Conservation (phyloP, 2,888 invertebrate species). For the Bedellia somnulentella region DNA sequence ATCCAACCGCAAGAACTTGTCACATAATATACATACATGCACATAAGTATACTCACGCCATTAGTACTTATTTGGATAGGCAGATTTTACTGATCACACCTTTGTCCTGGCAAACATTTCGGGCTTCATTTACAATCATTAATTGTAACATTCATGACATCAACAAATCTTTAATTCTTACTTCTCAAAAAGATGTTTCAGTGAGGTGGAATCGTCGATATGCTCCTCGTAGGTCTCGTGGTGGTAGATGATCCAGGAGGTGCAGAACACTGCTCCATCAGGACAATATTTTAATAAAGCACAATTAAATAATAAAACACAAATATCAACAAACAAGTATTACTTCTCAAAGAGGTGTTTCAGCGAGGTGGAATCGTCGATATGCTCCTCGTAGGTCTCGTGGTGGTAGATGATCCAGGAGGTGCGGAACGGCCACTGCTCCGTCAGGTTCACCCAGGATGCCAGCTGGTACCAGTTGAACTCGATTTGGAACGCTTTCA, state of each 20-base stretch:
- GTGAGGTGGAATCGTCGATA: constrained; percentile 81
- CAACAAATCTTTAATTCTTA: too few species aligned
- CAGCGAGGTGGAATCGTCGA: constrained; percentile 84
- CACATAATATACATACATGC: too few species aligned
- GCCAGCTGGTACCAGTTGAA: constrained; percentile 99
- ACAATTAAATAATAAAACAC: too few species aligned
- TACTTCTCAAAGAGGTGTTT: constrained; percentile 94
- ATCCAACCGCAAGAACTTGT: too few species aligned
- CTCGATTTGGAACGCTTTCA: constrained; percentile 98
- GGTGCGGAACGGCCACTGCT: constrained; percentile 97
- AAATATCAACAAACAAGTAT: neutral
- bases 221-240: constrained; percentile 88
- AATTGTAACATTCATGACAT: too few species aligned
- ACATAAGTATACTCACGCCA: too few species aligned
- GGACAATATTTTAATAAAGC: too few species aligned
- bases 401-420: constrained; percentile 97
- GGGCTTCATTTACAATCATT: too few species aligned
- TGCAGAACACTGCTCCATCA: constrained; percentile 97
- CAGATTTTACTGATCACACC: too few species aligned
- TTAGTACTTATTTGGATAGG: too few species aligned
- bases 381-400: constrained; percentile 83
- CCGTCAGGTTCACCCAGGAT: constrained; percentile 97
- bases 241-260: constrained; percentile 96
- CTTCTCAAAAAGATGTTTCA: constrained; percentile 93
- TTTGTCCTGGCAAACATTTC: too few species aligned